These are phyloP conservation scores for Oncorhynchus gorbuscha DNA, from an alignment of 2,113 vertebrate species.

Conservation along the genomic window DNA sequence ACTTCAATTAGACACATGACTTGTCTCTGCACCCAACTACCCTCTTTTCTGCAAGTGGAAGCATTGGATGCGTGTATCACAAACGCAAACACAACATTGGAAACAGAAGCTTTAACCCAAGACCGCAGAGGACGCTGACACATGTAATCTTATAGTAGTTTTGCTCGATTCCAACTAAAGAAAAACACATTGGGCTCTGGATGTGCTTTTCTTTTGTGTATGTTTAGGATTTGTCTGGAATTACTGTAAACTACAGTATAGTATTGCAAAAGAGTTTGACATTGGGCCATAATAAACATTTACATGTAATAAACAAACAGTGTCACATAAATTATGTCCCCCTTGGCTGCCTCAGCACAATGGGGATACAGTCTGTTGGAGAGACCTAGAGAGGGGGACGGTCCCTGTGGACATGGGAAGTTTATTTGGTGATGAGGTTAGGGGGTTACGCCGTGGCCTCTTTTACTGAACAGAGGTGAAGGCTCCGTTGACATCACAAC, in stretches of 20 bases:
- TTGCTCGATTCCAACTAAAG: too few species aligned
- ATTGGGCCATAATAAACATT: not conserved
- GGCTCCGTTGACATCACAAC: not conserved
- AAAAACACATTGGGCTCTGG: too few species aligned
- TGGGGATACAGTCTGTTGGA: not conserved
- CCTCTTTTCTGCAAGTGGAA: not conserved
- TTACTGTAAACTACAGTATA: not conserved
- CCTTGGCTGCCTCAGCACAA: not conserved
- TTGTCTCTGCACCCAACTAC: too few species aligned
- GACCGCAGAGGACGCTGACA: not conserved
- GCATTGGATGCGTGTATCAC: not conserved
- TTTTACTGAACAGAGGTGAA: conserved; percentile 1
- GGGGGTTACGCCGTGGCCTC: not conserved
- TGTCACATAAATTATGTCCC: not conserved
- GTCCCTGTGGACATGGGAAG: not conserved
- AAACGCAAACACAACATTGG: not conserved
- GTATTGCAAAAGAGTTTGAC: not conserved
- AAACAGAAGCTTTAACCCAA: not conserved
- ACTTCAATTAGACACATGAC: not conserved
- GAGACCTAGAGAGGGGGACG: not conserved
- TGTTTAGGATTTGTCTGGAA: not conserved
- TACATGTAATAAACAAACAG: not conserved
- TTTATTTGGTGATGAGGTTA: conserved; percentile 3
- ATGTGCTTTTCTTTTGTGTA: not conserved
- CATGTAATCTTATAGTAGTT: not conserved